Base-by-base conservation (phyloP, 2,888 invertebrate species). In the Dicyrtomina minuta region DNA sequence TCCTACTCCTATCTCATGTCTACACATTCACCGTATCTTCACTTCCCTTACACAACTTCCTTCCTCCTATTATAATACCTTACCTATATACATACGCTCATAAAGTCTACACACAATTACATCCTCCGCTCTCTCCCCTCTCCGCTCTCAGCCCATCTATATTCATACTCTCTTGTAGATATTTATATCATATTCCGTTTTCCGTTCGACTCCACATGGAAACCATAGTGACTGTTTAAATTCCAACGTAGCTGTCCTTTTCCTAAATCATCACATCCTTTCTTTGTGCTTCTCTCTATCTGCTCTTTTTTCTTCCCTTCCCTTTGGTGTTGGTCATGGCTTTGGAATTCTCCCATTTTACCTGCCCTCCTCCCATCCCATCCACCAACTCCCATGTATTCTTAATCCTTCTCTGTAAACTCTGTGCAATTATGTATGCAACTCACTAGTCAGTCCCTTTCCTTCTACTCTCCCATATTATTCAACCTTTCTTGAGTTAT, bases 261-360 rank as follows among this genome's bases (percentile, higher is more conserved):
- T 61, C 64, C 61, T 64, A 66, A 68, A 66, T 73, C 68, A 69
- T 64, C 70, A 56, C 59, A 58, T 65, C 66, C 64, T 64, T 49
- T 22, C 24, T 60, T 61, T 68, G 41, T 66, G 33, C 46, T 17
- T 33, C 33, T 46, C 44, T 60, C 60, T 22, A 2, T 20, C 60
- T 43, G 8, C 44, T 22, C 15, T 22, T 22, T 44, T 20, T 53
- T 41, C 20, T 22, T 22, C 17, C 51, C 8, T 33, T 33, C 33
- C 33, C 33, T 33, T 33, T 33, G 33, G 33, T 33, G 8, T 3
- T 33, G 33, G 8, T n/a, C n/a, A n/a, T n/a, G n/a, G n/a, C n/a
- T n/a, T n/a, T n/a, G n/a, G n/a, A n/a, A n/a, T n/a, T n/a, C n/a
- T n/a, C n/a, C n/a, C n/a, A 33, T 33, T 33, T 8, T 33, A 33